These are phyloP conservation scores for Tiliacea citrago DNA, from an alignment of 2,888 invertebrate genomes.

Conservation along the genomic window DNA sequence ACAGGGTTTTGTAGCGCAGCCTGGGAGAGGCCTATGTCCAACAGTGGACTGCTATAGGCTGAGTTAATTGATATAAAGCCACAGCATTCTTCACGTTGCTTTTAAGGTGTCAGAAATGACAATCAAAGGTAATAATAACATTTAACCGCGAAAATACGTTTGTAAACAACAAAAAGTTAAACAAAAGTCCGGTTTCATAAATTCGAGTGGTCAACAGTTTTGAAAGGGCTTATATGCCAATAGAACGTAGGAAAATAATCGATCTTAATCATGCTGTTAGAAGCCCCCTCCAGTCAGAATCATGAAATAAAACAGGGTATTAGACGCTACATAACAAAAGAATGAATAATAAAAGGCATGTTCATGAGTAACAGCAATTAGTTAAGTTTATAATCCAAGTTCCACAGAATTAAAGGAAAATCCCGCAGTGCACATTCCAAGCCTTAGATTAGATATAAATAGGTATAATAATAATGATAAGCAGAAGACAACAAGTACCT, in stretches of 20 bases:
- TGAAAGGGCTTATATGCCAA: neutral
- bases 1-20: too few relatives aligned
- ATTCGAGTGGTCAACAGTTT: neutral
- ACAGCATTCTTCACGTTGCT: neutral
- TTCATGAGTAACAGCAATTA: conserved; percentile 31
- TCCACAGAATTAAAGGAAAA: conserved; percentile 37
- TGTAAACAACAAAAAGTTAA: neutral
- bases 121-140: neutral
- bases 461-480: conserved; percentile 37
- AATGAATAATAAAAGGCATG: conserved; percentile 1
- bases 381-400: conserved; percentile 15
- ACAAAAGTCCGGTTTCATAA: neutral
- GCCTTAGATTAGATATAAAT: conserved; percentile 35
- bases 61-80: too few relatives aligned
- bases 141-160: neutral
- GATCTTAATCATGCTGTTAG: neutral
- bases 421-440: conserved; percentile 37
- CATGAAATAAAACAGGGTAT: neutral
- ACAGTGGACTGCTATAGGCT: too few relatives aligned
- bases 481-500: conserved; percentile 55
- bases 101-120: conserved; percentile 1
- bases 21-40: too few relatives aligned
- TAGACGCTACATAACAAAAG: neutral
- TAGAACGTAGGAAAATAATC: neutral
- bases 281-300: neutral